phyloP scores from a whole-genome alignment of 2,888 invertebrate genomes.

The Carabus problematicus region DNA sequence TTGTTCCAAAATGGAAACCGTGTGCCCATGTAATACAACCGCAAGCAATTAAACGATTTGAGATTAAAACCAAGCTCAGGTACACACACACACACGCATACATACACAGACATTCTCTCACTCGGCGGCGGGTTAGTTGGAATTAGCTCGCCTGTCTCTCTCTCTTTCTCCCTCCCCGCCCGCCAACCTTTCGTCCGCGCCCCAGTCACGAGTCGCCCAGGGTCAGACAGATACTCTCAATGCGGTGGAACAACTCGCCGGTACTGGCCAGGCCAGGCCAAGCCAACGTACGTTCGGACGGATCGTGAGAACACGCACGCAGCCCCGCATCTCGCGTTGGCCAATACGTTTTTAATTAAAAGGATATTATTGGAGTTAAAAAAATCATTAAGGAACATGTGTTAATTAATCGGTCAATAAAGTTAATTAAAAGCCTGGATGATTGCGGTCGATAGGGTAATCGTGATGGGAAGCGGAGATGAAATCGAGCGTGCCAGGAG shows the following conservation, averaged over 20 bases:
- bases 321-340: background rate
- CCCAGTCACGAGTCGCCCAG: slow-evolving; percentile 12
- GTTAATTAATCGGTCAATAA: slow-evolving; percentile 42
- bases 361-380: slow-evolving; percentile 38
- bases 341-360: slow-evolving; percentile 39
- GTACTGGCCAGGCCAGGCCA: too few relatives aligned
- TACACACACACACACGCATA: background rate
- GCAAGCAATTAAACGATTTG: slow-evolving; percentile 36
- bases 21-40: slow-evolving; percentile 17
- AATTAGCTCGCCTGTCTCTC: background rate
- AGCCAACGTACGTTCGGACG: background rate
- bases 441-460: slow-evolving; percentile 40
- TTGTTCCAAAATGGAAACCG: background rate
- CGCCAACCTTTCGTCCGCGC: background rate
- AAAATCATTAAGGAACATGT: slow-evolving; percentile 40
- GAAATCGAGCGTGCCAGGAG: background rate
- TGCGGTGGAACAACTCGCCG: too few relatives aligned
- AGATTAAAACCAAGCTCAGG: slow-evolving; percentile 24
- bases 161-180: background rate
- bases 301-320: slow-evolving; percentile 32
- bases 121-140: background rate
- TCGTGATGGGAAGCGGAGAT: slow-evolving; percentile 28
- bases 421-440: slow-evolving; percentile 39
- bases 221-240: background rate
- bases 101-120: background rate